phyloP scores from a whole-genome alignment of 1,140 invertebrate genomes.

The Dinothrombium tinctorium region DNA sequence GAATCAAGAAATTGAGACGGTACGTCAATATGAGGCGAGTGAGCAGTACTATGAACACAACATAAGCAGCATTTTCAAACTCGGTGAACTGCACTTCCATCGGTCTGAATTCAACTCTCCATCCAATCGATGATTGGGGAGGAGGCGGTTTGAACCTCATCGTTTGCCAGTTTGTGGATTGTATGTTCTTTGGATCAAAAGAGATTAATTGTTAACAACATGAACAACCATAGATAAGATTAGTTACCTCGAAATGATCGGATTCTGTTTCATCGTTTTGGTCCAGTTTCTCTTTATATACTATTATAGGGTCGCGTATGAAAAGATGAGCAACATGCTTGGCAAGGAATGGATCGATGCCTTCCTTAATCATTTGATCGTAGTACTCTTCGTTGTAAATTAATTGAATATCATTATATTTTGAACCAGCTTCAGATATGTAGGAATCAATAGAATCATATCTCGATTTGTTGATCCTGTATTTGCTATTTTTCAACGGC shows the following conservation, averaged over 20 bases:
- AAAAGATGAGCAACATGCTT: slow-evolving; percentile 89
- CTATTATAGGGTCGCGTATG: slow-evolving; percentile 82
- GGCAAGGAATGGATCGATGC: slow-evolving; percentile 65
- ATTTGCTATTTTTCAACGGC: slow-evolving; percentile 24
- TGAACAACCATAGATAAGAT: too few relatives aligned
- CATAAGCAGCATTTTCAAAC: slow-evolving; percentile 97
- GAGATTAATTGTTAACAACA: too few relatives aligned
- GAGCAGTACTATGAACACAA: slow-evolving; percentile 90
- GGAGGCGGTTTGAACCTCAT: slow-evolving; percentile 96
- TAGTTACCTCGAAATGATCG: slow-evolving; percentile 99
- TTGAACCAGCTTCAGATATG: slow-evolving; percentile 57
- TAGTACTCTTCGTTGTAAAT: slow-evolving; percentile 64
- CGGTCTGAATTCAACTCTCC: slow-evolving; percentile 97
- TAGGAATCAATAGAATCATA: slow-evolving; percentile 97
- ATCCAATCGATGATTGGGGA: slow-evolving; percentile 80
- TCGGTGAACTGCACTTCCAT: slow-evolving; percentile 96
- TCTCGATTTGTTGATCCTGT: slow-evolving; percentile 78
- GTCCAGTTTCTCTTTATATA: slow-evolving; percentile 86
- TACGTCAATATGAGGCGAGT: slow-evolving; percentile 92
- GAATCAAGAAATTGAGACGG: slow-evolving; percentile 83
- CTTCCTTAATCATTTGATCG: slow-evolving; percentile 50
- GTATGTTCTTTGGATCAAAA: too few relatives aligned
- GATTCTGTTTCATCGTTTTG: slow-evolving; percentile 81
- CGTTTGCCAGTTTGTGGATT: slow-evolving; percentile 99
- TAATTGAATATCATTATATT: slow-evolving; percentile 75